Evolutionary conservation across 1,140 invertebrate genomes (phyloP).

Genomic region (Solenopsis invicta): DNA sequence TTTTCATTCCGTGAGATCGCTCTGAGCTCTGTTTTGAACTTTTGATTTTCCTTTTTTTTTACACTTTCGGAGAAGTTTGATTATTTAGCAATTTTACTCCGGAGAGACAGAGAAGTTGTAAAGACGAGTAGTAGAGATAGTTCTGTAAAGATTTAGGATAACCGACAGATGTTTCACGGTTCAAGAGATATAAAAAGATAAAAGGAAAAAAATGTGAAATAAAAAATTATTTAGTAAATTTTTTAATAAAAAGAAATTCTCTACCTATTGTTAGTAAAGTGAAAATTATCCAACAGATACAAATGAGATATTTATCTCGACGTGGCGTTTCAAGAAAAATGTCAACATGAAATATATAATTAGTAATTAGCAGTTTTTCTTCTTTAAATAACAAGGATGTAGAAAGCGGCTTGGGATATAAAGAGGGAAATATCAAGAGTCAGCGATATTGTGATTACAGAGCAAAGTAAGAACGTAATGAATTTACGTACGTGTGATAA

Average conservation of each 20-base stretch:
- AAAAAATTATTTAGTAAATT: not conserved
- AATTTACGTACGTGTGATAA: not conserved
- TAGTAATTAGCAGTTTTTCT: not conserved
- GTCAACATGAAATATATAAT: not conserved
- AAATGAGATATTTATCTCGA: slow-evolving; percentile 5
- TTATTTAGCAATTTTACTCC: slow-evolving; percentile 20
- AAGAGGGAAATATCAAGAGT: not conserved
- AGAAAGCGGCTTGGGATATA: too few relatives aligned
- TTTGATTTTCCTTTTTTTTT: slow-evolving; percentile 65
- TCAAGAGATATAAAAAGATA: not conserved
- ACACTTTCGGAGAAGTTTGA: slow-evolving; percentile 53
- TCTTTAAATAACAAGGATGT: too few relatives aligned
- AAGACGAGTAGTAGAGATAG: slow-evolving; percentile 1
- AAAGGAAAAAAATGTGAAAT: not conserved
- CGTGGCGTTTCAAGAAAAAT: not conserved
- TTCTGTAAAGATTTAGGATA: not conserved
- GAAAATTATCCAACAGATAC: not conserved
- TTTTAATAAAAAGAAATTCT: not conserved
- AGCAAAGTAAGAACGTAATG: not conserved
- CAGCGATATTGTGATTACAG: not conserved
- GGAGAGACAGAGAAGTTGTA: slow-evolving; percentile 63
- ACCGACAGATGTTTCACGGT: not conserved
- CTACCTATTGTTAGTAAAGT: not conserved
- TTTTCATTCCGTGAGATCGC: slow-evolving; percentile 64
- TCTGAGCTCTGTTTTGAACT: slow-evolving; percentile 53